phyloP scores from a whole-genome alignment of 2,888 invertebrate genomes.

The Eupsilia transversa region DNA sequence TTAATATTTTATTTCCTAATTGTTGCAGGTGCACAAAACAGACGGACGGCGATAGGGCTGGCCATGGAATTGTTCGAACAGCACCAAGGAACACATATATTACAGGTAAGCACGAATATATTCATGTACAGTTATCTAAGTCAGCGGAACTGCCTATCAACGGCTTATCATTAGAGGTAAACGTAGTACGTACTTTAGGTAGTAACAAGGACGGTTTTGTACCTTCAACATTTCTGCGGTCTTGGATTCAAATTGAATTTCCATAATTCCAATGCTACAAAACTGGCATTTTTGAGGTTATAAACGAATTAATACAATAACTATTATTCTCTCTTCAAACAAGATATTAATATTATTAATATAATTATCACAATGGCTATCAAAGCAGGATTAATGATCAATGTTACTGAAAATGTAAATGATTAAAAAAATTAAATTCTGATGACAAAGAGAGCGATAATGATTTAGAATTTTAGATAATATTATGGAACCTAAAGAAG shows the following conservation, averaged over 20 bases:
- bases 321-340: background rate
- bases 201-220: background rate
- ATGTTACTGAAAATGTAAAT: background rate
- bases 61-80: constrained; percentile 98
- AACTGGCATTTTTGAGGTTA: background rate
- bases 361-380: background rate
- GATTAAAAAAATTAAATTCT: background rate
- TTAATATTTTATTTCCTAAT: constrained; percentile 61
- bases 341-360: no score
- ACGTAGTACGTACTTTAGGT: background rate
- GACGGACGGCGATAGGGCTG: constrained; percentile 93
- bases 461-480: background rate
- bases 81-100: constrained; percentile 99
- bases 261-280: background rate
- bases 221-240: constrained; percentile 7
- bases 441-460: background rate
- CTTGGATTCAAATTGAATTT: constrained; percentile 22
- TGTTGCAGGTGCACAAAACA: constrained; percentile 94
- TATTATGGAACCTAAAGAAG: background rate
- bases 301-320: background rate
- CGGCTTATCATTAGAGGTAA: constrained; percentile 14
- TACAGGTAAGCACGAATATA: constrained; percentile 93
- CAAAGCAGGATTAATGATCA: background rate
- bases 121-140: constrained; percentile 14
- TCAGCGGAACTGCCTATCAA: constrained; percentile 37